phyloP scores from a whole-genome alignment of 2,797 vertebrate species.

The Oryzias dopingdopingensis region DNA sequence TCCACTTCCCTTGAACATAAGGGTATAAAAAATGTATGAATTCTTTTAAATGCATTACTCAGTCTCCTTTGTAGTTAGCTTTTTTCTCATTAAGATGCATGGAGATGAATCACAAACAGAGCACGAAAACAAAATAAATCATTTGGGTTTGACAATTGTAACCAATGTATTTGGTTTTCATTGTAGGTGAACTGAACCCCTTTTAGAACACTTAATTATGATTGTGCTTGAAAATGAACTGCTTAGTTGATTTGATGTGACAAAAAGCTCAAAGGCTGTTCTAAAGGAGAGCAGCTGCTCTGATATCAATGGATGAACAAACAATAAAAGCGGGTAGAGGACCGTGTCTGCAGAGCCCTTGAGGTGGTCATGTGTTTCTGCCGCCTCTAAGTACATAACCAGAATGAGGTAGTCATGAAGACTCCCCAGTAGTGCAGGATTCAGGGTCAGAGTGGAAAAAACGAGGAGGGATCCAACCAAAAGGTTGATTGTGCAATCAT shows the following conservation, averaged over 20 bases:
- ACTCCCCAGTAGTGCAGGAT: conserved; percentile 11
- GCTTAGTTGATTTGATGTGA: conserved; percentile 9
- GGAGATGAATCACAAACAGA: background rate
- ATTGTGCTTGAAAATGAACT: conserved; percentile 19
- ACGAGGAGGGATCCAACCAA: background rate
- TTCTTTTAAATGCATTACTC: no score
- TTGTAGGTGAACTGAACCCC: conserved; percentile 31
- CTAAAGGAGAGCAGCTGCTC: conserved; percentile 22
- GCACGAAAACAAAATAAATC: background rate
- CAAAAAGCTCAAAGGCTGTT: conserved; percentile 16
- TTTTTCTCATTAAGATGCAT: background rate
- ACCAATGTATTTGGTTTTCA: background rate
- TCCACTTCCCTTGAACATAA: no score
- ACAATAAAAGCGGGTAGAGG: conserved; percentile 50
- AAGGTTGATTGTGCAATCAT: no score
- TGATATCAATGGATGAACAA: conserved; percentile 54
- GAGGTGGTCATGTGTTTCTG: conserved; percentile 35
- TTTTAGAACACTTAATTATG: conserved; percentile 3
- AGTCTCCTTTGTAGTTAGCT: no score
- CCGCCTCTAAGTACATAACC: conserved; percentile 21
- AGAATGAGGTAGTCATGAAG: conserved; percentile 25
- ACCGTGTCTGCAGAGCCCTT: conserved; percentile 31
- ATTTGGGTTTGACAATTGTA: background rate
- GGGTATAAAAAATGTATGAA: no score
- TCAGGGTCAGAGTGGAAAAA: conserved; percentile 8